Base-by-base conservation (phyloP, 2,797 vertebrate genomes). In the Erithacus rubecula region DNA sequence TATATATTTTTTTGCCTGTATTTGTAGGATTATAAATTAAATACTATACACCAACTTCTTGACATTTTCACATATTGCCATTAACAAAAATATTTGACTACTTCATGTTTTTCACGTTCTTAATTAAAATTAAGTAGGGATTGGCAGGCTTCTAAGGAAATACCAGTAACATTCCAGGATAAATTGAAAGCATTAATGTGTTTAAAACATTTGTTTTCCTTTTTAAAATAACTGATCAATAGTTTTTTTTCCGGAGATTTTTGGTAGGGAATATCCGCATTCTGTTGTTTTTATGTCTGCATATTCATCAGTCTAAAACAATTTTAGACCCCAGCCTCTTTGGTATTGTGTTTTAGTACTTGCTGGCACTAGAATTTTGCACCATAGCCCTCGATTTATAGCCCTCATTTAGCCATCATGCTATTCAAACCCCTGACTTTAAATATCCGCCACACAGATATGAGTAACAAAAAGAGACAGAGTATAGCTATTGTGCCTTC, bases 401-500 rank as follows among this genome's bases (percentile, higher is more conserved):
- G 84, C 90, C 94, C 88, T 97, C 91, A 96, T 96, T 97, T 97
- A 92, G 86, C 79, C 94, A 95, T 96, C 76, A 84, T 53, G 74
- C 89, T 95, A 96, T 97, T 97, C 96, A 96, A 97, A 97, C 88
- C 68, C 80, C 91, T 85, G 94, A 83, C 93, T 97, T 97, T 96
- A 97, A 98, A 98, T 97, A 97, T 96, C 92, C 49, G 23, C 89
- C 95, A 95, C 88, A 95, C 74, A 96, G 95, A 97, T 97, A 96
- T 94, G 88, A 97, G 95, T 95, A 97, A 96, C 96, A 97, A 96
- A 97, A 96, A 96, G 94, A 97, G 95, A 97, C 94, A 95, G 94
- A 97, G 95, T 96, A 97, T 83, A 96, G 96, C 96, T 95, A 97
- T 96, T 96, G 96, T 91, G 91, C 90, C 96, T 97, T 98, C 97